These are phyloP conservation scores for Tragelaphus strepsiceros DNA, from an alignment of 2,113 vertebrate genomes.

Conservation along the genomic window DNA sequence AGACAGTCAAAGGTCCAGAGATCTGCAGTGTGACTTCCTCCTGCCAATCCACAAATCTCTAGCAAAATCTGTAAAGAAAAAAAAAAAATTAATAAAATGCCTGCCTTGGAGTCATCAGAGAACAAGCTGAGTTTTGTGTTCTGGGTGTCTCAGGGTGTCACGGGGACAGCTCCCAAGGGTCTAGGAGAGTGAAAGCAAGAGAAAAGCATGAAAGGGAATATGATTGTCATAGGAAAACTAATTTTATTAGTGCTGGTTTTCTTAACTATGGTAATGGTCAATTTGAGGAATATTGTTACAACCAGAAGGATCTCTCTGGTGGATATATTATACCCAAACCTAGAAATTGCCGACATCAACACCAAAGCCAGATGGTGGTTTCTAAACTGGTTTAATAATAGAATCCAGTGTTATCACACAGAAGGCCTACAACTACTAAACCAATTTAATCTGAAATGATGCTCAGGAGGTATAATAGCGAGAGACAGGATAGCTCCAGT, in stretches of 20 bases:
- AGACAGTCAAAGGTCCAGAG: neutral
- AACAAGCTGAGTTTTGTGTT: neutral
- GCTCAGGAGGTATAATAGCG: neutral
- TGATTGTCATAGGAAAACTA: neutral
- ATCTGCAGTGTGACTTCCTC: neutral
- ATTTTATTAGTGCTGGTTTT: neutral
- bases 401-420: conserved; percentile 21
- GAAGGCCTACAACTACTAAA: neutral
- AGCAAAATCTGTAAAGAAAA: neutral
- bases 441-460: neutral
- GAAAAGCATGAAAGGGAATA: neutral
- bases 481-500: neutral
- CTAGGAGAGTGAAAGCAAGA: neutral
- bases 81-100: neutral
- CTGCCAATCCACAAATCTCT: neutral
- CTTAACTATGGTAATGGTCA: neutral
- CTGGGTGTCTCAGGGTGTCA: neutral
- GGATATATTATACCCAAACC: conserved; percentile 2
- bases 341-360: conserved; percentile 44
- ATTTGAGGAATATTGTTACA: neutral
- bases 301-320: neutral
- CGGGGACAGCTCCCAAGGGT: neutral
- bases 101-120: neutral
- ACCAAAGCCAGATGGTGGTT: conserved; percentile 44
- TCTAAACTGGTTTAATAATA: conserved; percentile 39